phyloP scores from a whole-genome alignment of 2,797 vertebrate species.

The Dallia pectoralis region DNA sequence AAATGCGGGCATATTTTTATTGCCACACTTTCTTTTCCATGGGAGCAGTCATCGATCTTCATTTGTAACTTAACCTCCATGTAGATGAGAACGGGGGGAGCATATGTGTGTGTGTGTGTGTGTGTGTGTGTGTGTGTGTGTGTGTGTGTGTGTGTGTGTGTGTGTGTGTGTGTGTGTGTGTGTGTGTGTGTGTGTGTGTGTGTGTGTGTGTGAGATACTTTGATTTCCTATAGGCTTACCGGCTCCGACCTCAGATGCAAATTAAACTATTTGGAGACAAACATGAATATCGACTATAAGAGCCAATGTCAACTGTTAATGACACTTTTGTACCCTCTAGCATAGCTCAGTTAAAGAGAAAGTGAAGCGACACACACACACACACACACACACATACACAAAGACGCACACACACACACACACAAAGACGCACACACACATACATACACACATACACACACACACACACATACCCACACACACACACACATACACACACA shows the following conservation, averaged over 20 bases:
- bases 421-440: not conserved
- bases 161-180: conserved; percentile 21
- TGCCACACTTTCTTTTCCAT: conserved; percentile 69
- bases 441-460: not conserved
- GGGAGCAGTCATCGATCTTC: conserved; percentile 79
- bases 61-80: conserved; percentile 78
- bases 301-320: conserved; percentile 82
- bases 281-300: conserved; percentile 73
- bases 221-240: conserved; percentile 72
- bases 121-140: conserved; percentile 45
- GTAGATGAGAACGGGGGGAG: conserved; percentile 59
- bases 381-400: conserved; percentile 15
- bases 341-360: conserved; percentile 22
- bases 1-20: conserved; percentile 72
- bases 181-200: not conserved
- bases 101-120: conserved; percentile 13
- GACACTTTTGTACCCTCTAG: conserved; percentile 62
- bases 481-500: no score
- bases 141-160: conserved; percentile 43
- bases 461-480: no score
- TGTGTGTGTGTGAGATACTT: not conserved
- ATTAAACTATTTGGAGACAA: conserved; percentile 71
- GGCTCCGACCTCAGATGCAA: conserved; percentile 71
- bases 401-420: not conserved
- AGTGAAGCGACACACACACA: no score